Conservation (phyloP, 2,797 vertebrate species). For the Phyllotis vaccarum region DNA sequence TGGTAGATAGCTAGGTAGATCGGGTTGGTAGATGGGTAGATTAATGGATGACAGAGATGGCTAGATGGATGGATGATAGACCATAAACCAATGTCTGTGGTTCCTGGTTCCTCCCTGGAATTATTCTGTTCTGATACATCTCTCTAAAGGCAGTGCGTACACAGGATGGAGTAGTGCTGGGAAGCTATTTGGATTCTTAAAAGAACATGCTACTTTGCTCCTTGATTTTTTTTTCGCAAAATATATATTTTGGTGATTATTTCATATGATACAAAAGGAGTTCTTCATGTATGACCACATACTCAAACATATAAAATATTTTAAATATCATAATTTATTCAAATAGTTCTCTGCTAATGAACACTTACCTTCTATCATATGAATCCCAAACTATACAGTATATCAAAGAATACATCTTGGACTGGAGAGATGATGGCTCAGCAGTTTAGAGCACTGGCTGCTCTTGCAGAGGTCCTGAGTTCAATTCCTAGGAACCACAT, state of each 20-base stretch:
- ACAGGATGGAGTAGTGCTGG: too few species aligned
- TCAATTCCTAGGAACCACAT: too few species aligned
- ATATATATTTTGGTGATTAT: conserved; percentile 2
- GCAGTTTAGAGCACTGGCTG: too few species aligned
- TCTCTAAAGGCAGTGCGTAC: background rate
- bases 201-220: background rate
- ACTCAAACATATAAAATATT: background rate
- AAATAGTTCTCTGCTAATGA: background rate
- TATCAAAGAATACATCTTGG: background rate
- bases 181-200: background rate
- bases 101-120: background rate
- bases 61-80: background rate
- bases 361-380: background rate
- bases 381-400: background rate
- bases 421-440: too few species aligned
- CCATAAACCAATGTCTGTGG: background rate
- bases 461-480: too few species aligned
- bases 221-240: background rate
- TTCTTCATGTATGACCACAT: background rate
- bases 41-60: background rate
- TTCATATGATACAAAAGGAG: background rate
- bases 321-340: background rate
- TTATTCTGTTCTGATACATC: background rate
- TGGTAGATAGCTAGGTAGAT: background rate
- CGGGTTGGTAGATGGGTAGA: background rate